Percentiles rank a stretch among this genome's conserved stretches.
Conservation (phyloP, 2,113 vertebrate species). For the Chionis minor region DNA sequence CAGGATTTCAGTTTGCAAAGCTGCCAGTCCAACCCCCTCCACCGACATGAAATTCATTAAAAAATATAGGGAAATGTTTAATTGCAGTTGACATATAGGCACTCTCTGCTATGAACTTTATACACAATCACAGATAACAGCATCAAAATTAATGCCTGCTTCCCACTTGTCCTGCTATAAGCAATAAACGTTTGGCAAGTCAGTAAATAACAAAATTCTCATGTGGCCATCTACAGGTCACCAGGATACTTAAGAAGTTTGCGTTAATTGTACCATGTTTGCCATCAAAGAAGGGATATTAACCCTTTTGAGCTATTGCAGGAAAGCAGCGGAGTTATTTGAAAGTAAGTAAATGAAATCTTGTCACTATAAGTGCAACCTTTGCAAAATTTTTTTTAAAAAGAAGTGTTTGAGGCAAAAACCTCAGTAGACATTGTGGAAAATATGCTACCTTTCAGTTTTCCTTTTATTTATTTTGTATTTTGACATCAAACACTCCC, state of each 20-base stretch:
- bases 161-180: conserved; percentile 59
- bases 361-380: background rate
- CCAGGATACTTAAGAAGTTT: conserved; percentile 67
- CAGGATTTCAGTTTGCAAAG: conserved; percentile 2
- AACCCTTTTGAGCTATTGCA: background rate
- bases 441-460: conserved; percentile 48
- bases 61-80: background rate
- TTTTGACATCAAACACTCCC: conserved; percentile 73
- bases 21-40: background rate
- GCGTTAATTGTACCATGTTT: conserved; percentile 59
- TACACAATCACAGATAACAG: conserved; percentile 24
- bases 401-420: background rate
- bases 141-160: conserved; percentile 48
- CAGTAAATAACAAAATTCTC: conserved; percentile 71
- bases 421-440: background rate
- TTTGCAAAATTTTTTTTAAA: background rate
- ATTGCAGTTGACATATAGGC: conserved; percentile 43
- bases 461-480: conserved; percentile 66
- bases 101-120: conserved; percentile 24
- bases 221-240: conserved; percentile 71
- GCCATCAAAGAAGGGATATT: conserved; percentile 59
- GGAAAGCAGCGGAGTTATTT: background rate
- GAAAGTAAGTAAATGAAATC: background rate
- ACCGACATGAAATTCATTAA: background rate
- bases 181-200: conserved; percentile 64